Evolutionary conservation across 2,797 vertebrate genomes (phyloP), one percentile per base, ranked within the genome.

Genomic region (Adrianichthys oophorus): DNA sequence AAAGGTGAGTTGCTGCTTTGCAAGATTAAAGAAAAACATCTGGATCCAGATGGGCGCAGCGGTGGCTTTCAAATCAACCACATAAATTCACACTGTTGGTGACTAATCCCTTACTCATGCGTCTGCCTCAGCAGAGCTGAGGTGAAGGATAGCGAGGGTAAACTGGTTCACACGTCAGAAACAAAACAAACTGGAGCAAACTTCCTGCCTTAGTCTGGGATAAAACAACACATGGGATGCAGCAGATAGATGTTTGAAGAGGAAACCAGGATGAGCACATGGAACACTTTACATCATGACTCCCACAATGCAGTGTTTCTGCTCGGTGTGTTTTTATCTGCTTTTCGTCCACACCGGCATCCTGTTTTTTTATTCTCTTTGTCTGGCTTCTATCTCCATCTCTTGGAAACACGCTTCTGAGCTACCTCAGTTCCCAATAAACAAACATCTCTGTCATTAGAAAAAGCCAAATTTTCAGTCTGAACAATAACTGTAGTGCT

Each of bases 1-100:
- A 68, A 68, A 42, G 50, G 72, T 69, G 18, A 63, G 55, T 62
- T 45, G 15, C 19, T 18, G 32, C 32, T 46, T 59, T 62, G 64
- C 37, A 45, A 32, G 48, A 65, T 52, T 52, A 59, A 75, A 66
- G 48, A 59, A 50, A 70, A 68, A 77, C 83, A 87, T 71, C 78
- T 83, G 83, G 57, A 58, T 76, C 59, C 69, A 80, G 74, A 79
- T 71, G 68, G 54, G 43, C 29, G 56, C 82, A 86, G 82, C 83
- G 82, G 80, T 44, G 52, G 50, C 52, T 53, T 78, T 76, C 59
- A 71, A 29, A 41, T 62, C 24, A 51, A 65, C 66, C 68, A 64
- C 60, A 80, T 82, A 68, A 77, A 57, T 65, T 75, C 61, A 52
- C 46, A 41, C 68, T 29, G 72, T 66, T 50, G 48, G 75, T 83